These are phyloP conservation scores for Ophion ventricosus DNA, from an alignment of 2,888 invertebrate species.

Conservation along the genomic window DNA sequence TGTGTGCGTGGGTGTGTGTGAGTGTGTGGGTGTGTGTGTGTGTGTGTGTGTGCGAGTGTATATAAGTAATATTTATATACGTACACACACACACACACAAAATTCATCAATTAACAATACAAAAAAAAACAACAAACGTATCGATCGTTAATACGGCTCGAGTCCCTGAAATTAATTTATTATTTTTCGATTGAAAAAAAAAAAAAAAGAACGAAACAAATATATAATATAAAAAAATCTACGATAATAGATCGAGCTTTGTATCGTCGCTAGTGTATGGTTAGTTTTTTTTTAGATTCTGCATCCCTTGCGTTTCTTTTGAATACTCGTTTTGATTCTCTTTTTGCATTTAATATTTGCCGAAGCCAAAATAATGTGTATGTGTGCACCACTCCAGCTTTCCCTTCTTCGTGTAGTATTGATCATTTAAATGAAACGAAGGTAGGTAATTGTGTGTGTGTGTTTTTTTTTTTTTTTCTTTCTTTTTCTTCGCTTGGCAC, in stretches of 20 bases:
- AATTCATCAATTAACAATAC: conserved; percentile 68
- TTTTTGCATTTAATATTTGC: conserved; percentile 6
- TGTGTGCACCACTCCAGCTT: conserved; percentile 43
- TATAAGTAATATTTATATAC: conserved; percentile 13
- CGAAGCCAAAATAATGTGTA: conserved; percentile 6
- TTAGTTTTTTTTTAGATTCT: conserved; percentile 34
- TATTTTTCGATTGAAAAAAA: conserved; percentile 32
- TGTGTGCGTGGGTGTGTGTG: conserved; percentile 47
- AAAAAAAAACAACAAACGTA: conserved; percentile 60
- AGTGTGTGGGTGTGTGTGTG: conserved; percentile 45
- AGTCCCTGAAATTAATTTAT: conserved; percentile 53
- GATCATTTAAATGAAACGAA: conserved; percentile 33
- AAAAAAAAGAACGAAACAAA: conserved; percentile 2
- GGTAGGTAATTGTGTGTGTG: conserved; percentile 56
- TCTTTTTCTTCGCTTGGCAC: conserved; percentile 25
- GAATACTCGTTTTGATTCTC: conserved; percentile 5
- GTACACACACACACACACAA: conserved; percentile 54
- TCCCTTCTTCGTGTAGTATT: conserved; percentile 30
- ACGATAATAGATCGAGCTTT: conserved; percentile 29
- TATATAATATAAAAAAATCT: conserved; percentile 12
- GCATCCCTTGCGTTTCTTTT: conserved; percentile 43
- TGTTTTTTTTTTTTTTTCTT: conserved; percentile 23
- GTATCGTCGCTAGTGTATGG: conserved; percentile 46
- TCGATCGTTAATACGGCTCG: conserved; percentile 62
- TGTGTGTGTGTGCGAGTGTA: too few relatives aligned